These are phyloP conservation scores for Microhierax caerulescens DNA, from an alignment of 2,797 vertebrate genomes.

Conservation along the genomic window DNA sequence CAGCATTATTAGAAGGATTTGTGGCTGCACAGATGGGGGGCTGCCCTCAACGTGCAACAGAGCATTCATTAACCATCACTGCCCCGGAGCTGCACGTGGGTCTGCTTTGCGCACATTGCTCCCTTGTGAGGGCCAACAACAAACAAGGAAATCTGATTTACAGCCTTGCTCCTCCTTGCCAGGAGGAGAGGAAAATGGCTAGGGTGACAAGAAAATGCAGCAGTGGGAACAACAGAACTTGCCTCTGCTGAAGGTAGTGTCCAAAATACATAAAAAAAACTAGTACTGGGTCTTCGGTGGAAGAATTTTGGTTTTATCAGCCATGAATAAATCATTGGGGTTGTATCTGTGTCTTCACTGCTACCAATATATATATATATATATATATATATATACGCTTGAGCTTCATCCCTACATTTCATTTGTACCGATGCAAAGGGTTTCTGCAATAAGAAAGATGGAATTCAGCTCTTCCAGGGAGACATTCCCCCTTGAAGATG, in stretches of 20 bases:
- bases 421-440: neutral
- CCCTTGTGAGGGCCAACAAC: neutral
- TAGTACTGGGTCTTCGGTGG: fast-evolving
- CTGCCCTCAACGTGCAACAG: neutral
- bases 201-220: neutral
- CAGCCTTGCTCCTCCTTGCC: neutral
- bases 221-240: neutral
- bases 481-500: neutral
- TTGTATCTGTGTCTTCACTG: neutral
- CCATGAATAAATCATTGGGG: fast-evolving
- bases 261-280: fast-evolving
- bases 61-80: neutral
- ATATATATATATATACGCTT: fast-evolving
- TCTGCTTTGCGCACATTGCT: neutral
- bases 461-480: neutral
- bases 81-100: neutral
- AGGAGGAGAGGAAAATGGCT: neutral
- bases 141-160: neutral
- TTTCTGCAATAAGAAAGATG: neutral
- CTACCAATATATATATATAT: fast-evolving
- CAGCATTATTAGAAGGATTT: slow-evolving; percentile 55
- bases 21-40: slow-evolving; percentile 13
- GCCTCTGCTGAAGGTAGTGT: neutral
- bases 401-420: neutral
- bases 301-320: neutral